Percentiles rank a stretch among this genome's conserved stretches.
These are phyloP conservation scores for Callyntrura guangdongensis DNA, from an alignment of 2,888 invertebrate species.

Conservation along the genomic window DNA sequence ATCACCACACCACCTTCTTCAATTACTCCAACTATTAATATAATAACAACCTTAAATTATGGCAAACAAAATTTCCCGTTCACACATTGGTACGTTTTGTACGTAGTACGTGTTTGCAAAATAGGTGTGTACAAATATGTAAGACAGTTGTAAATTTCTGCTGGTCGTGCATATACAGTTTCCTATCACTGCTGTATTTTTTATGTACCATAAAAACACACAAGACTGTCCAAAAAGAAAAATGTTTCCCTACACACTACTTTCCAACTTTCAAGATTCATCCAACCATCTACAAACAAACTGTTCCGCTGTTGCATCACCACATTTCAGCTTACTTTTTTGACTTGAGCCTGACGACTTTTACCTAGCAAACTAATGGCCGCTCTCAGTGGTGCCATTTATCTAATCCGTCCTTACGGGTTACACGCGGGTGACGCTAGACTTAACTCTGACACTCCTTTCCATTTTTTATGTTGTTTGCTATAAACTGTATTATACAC, in stretches of 20 bases:
- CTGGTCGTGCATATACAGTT: too few species aligned
- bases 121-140: too few species aligned
- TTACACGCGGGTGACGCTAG: background rate
- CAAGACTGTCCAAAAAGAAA: background rate
- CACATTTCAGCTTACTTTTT: slow-evolving; percentile 10
- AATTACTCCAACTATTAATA: too few species aligned
- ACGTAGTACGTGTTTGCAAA: too few species aligned
- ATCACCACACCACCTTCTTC: too few species aligned
- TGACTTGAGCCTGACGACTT: background rate
- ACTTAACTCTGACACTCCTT: background rate
- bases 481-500: background rate
- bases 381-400: slow-evolving; percentile 31
- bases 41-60: too few species aligned
- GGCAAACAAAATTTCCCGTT: too few species aligned
- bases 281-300: slow-evolving; percentile 7
- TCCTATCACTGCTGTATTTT: too few species aligned
- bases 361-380: slow-evolving; percentile 7
- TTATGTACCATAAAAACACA: background rate
- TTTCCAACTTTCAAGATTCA: background rate
- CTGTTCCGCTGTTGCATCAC: slow-evolving; percentile 21
- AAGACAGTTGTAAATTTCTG: too few species aligned
- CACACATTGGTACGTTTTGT: too few species aligned
- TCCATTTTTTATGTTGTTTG: background rate
- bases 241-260: slow-evolving; percentile 18
- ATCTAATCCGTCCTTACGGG: slow-evolving; percentile 23